A percentile compares a stretch with the other conserved stretches of the same genome.
phyloP scores from a whole-genome alignment of 2,113 vertebrate genomes.

The Ageneiosus marmoratus region DNA sequence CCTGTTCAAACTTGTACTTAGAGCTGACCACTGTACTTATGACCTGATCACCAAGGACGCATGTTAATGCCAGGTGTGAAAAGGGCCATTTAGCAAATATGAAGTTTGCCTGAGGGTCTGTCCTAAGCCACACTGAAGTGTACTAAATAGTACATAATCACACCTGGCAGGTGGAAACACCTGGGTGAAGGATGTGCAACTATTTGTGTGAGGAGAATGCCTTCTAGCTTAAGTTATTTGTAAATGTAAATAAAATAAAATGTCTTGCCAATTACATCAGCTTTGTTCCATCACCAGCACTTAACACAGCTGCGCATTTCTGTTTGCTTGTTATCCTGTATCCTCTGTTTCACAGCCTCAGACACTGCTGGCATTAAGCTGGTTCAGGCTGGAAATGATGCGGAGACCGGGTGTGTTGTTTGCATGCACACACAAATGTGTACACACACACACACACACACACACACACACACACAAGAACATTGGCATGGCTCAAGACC shows the following conservation, averaged over 20 bases:
- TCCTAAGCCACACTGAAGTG: background rate
- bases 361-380: slow-evolving; percentile 17
- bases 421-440: too few species aligned
- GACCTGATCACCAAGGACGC: background rate
- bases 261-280: background rate
- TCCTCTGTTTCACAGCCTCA: slow-evolving; percentile 7
- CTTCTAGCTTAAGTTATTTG: background rate
- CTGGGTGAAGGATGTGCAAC: background rate
- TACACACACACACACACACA: slow-evolving; percentile 21
- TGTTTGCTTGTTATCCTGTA: background rate
- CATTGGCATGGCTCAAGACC: slow-evolving; percentile 33
- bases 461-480: slow-evolving; percentile 25
- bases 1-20: background rate
- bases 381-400: slow-evolving; percentile 5
- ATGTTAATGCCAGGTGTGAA: background rate
- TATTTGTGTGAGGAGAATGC: background rate
- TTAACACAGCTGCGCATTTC: background rate
- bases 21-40: background rate
- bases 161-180: background rate
- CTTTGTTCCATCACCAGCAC: background rate
- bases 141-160: background rate
- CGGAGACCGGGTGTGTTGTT: slow-evolving; percentile 28
- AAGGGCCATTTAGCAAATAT: background rate
- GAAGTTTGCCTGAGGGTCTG: background rate
- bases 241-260: background rate